Base-by-base conservation (phyloP, 2,888 invertebrate genomes). In the Rhagonycha lutea region DNA sequence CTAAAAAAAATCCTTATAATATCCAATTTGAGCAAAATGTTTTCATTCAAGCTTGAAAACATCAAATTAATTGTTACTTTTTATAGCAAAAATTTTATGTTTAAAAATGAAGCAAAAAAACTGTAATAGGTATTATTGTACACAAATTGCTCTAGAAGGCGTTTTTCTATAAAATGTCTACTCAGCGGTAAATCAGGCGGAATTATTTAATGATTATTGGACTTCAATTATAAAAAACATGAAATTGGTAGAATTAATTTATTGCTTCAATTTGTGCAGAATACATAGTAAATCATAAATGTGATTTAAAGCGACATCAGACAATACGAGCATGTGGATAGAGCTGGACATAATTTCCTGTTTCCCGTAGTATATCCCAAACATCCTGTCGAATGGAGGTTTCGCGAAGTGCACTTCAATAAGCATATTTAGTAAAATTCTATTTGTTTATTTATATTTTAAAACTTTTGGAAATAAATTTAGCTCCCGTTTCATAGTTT, bases 191-290 rank as follows among this genome's bases (percentile, higher is more conserved):
- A 81, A 82, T 82, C 82, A 82, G 68, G 60, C 71, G 81, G 75
- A 81, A 82, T 81, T 81, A 82, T 90, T 89, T 69, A 79, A 84
- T 86, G 81, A 83, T 82, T 81, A 82, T 83, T 81, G 81, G 78
- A 79, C 78, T 81, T 80, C 80, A 79, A 79, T 81, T 79, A 76
- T 75, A 79, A 81, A 81, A 82, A 82, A 80, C 80, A 81, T 82
- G 81, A 82, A 82, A 81, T 79, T 81, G 81, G 81, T 79, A 75
- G 81, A 82, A 82, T 82, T 83, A 83, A 84, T 84, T 84, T 84
- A 84, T 84, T 81, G 82, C 82, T 82, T 83, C 83, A 84, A 84
- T 84, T 84, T 83, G 83, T 79, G 83, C 80, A 79, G 81, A 81
- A 81, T 81, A 80, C 80, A 80, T 80, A 80, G 82, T 84, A 83